Evolutionary conservation across 2,888 invertebrate species (phyloP).

Genomic region (Serripes groenlandicus): DNA sequence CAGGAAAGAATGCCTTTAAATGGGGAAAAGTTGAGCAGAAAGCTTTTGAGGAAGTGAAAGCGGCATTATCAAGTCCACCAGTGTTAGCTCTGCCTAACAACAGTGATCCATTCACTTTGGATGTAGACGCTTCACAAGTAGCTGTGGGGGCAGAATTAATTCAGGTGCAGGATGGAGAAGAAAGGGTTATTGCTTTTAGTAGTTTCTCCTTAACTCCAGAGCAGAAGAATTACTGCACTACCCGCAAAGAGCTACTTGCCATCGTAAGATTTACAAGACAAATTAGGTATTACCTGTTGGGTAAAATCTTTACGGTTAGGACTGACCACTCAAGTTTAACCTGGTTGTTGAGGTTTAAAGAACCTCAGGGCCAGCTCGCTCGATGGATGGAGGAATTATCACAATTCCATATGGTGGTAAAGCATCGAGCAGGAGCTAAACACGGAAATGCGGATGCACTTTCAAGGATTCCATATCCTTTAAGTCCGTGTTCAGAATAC

Average conservation of each 20-base stretch:
- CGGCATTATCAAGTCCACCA: constrained; percentile 6
- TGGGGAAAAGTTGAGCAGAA: constrained; percentile 30
- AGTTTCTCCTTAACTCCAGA: constrained; percentile 40
- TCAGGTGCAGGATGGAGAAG: constrained; percentile 41
- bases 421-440: constrained; percentile 36
- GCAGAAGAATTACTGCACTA: constrained; percentile 33
- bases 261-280: constrained; percentile 58
- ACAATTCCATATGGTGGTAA: constrained; percentile 58
- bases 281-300: constrained; percentile 61
- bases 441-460: constrained; percentile 47
- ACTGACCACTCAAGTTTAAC: constrained; percentile 61
- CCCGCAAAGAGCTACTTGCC: constrained; percentile 55
- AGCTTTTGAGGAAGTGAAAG: constrained; percentile 17
- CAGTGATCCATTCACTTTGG: constrained; percentile 33
- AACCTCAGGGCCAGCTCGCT: constrained; percentile 46
- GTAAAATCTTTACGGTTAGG: constrained; percentile 44
- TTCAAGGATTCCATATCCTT: constrained; percentile 26
- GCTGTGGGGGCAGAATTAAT: constrained; percentile 34
- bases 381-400: constrained; percentile 64
- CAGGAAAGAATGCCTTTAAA: constrained; percentile 35
- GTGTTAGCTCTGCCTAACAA: constrained; percentile 20
- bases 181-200: constrained; percentile 39
- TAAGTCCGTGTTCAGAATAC: constrained; percentile 34
- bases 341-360: constrained; percentile 31
- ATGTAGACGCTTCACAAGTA: constrained; percentile 36